These are phyloP conservation scores for Aromia moschata DNA, from an alignment of 2,888 invertebrate species.

Conservation along the genomic window DNA sequence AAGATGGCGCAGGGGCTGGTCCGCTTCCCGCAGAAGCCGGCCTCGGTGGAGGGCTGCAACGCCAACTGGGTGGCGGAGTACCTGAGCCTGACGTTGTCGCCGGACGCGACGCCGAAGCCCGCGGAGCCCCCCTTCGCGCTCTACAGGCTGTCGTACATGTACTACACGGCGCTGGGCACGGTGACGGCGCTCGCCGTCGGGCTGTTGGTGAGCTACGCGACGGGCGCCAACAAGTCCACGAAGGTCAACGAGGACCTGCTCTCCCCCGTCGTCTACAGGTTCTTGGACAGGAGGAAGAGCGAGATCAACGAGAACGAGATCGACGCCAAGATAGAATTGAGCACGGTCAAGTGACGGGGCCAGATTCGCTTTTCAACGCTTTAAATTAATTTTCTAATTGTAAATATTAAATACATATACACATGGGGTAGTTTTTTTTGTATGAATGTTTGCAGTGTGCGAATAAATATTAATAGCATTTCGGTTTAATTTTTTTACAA, in stretches of 20 bases:
- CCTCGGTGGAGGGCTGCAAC: slow-evolving; percentile 70
- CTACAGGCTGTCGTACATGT: slow-evolving; percentile 78
- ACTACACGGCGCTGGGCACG: slow-evolving; percentile 80
- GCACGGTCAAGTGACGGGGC: slow-evolving; percentile 11
- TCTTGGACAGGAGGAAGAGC: slow-evolving; percentile 10
- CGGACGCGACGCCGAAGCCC: slow-evolving; percentile 34
- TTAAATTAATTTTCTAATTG: slow-evolving; percentile 16
- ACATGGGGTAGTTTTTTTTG: slow-evolving; percentile 5
- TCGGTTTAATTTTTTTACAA: no score
- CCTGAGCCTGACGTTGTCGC: slow-evolving; percentile 46
- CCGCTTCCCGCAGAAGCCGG: slow-evolving; percentile 69
- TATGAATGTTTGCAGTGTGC: slow-evolving; percentile 7
- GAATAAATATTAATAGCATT: no score
- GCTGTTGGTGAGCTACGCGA: slow-evolving; percentile 73
- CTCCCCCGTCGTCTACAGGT: slow-evolving; percentile 25
- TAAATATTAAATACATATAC: slow-evolving; percentile 4
- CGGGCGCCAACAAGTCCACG: slow-evolving; percentile 61
- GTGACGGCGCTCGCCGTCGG: slow-evolving; percentile 73
- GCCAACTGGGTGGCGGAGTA: slow-evolving; percentile 58
- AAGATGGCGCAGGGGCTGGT: slow-evolving; percentile 73
- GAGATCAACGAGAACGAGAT: not conserved
- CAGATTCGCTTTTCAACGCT: no score
- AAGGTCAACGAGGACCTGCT: slow-evolving; percentile 22
- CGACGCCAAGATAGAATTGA: slow-evolving; percentile 11
- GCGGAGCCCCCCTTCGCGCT: slow-evolving; percentile 64